Base-by-base conservation (phyloP, 2,888 invertebrate species). In the Xestia ashworthii region DNA sequence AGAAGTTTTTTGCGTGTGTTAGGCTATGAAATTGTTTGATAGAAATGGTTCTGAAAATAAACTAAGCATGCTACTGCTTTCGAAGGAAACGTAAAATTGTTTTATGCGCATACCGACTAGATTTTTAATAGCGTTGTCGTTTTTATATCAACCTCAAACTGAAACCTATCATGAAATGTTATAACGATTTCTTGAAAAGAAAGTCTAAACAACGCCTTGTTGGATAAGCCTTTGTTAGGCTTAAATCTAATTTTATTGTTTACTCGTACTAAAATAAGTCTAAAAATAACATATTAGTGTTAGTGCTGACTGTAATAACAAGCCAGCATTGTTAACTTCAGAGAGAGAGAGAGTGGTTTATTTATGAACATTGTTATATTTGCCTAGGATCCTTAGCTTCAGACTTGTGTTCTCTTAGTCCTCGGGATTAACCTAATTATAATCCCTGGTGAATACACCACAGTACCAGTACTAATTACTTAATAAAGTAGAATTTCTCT, bases 1-100 rank as follows among this genome's bases (percentile, higher is more conserved):
- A 46, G 32, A 84, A 73, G 44, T 78, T 83, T 75, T 87, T 81
- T 85, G 80, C 80, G 87, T 86, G 80, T 71, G 62, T 82, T 38
- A 11, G 38, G 53, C 62, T 80, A 68, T 68, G 58, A 79, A 74
- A 74, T 53, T 50, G 53, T 71, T 76, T 77, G 38, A 66, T 22
- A 65, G 8, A 69, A 84, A 82, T 71, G 46, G 53, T 72, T 80
- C 74, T 76, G 46, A 62, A 80, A 80, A 82, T 76, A 76, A 50
- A 68, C 12, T 66, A 50, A 5, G 25, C 48, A 67, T 44, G 67
- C 25, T 55, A 70, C 2, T 41, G 58, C 48, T 16, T 75, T 71
- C 60, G 68, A 80, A 62, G 71, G 58, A 74, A 83, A 74, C 32
- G 55, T 83, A 46, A 74, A 82, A 69, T 65, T 74, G 53, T 81